phyloP scores from a whole-genome alignment of 2,888 invertebrate species.

The Serrognathus titanus region DNA sequence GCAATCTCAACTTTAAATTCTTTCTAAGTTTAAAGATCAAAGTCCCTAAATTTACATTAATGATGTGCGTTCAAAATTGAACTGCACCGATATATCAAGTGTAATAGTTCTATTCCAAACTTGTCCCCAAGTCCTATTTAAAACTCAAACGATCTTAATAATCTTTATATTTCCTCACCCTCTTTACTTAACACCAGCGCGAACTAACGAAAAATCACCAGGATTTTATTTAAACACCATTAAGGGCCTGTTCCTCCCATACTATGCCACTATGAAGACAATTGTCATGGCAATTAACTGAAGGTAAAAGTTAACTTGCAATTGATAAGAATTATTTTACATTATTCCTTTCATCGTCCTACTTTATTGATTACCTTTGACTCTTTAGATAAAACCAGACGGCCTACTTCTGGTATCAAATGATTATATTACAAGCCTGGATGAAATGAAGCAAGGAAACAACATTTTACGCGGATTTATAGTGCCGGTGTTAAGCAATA shows the following conservation, averaged over 20 bases:
- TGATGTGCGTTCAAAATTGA: conserved; percentile 37
- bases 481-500: no score
- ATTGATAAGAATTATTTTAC: no score
- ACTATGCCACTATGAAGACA: no score
- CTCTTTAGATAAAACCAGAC: no score
- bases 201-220: neutral
- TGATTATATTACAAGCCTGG: neutral
- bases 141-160: neutral
- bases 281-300: no score
- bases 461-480: no score
- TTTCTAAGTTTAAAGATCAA: conserved; percentile 35
- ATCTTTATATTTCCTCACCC: neutral
- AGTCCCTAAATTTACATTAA: conserved; percentile 36
- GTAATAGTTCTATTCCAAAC: conserved; percentile 35
- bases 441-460: no score
- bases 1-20: conserved; percentile 29
- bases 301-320: no score
- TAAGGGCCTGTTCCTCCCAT: no score
- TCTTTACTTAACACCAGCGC: neutral
- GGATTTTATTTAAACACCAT: neutral
- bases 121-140: conserved; percentile 34
- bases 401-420: neutral
- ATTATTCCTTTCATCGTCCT: no score
- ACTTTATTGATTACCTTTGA: no score
- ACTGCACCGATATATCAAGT: conserved; percentile 32